These are phyloP conservation scores for Asbolus verrucosus DNA, from an alignment of 1,140 invertebrate genomes.

Conservation along the genomic window DNA sequence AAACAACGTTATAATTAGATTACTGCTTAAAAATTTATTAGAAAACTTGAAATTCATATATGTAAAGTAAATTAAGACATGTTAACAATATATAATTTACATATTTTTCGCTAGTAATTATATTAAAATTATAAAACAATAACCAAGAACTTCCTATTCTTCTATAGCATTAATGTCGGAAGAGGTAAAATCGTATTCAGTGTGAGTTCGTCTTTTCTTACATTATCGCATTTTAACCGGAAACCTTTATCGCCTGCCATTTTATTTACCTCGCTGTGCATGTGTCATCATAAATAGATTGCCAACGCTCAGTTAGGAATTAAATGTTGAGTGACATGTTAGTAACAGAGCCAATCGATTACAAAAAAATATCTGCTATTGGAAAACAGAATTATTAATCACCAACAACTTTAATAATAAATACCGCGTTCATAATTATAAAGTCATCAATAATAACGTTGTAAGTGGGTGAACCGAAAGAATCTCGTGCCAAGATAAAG, in stretches of 20 bases:
- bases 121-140: no score
- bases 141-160: no score
- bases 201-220: neutral
- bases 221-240: slow-evolving; percentile 16
- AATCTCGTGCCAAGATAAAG: slow-evolving; percentile 26
- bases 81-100: no score
- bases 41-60: no score
- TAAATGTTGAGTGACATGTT: neutral
- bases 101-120: no score
- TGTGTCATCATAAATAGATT: slow-evolving; percentile 32
- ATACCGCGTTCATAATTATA: neutral
- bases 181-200: no score
- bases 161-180: no score
- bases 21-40: no score
- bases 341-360: neutral
- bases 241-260: slow-evolving; percentile 26
- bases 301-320: slow-evolving; percentile 16
- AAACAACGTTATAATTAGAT: no score
- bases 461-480: neutral
- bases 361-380: neutral
- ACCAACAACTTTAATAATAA: neutral
- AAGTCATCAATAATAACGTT: neutral
- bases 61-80: no score
- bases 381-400: neutral
- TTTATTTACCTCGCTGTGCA: no score